Base-by-base conservation (phyloP, 2,888 invertebrate species). In the Dinocampus coccinellae region DNA sequence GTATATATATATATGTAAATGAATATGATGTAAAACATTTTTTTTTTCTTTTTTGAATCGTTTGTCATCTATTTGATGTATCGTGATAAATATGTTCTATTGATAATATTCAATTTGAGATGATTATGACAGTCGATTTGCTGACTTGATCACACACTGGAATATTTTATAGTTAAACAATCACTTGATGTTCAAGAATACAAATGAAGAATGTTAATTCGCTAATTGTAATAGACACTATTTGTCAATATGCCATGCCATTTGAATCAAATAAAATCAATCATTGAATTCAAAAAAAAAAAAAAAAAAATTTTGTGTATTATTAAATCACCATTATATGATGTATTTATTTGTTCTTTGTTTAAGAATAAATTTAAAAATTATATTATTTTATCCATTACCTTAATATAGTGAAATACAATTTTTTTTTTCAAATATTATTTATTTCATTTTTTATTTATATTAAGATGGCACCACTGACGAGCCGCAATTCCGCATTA, bases 231-330 rank as follows among this genome's bases (percentile, higher is more conserved):
- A 62, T 42, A 24, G 42, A 64, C 42, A 58, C 61, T 33, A 36
- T 20, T 34, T 70, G 52, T 70, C 65, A 36, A 52, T 60, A 65
- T 64, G 64, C 58, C 64, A 64, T 60, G 70, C 64, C 70, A 70
- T 70, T 64, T 64, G 11, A 64, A 58, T 80, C 72, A 73, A 77
- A 73, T 75, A 75, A 78, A 73, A 74, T 79, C 76, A 80, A n/a
- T 76, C 73, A 78, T 76, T n/a, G 79, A 72, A 72, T 75, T 73
- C 77, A 75, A 79, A 77, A 64, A n/a, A n/a, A n/a, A n/a, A n/a
- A n/a, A n/a, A n/a, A n/a, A n/a, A n/a, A n/a, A n/a, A 34, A 10
- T 65, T n/a, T 13, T 11, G n/a, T n/a, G 11, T 39, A n/a, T 39
- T 3, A 3, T 39, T n/a, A 11, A 39, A 39, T 13, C n/a, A 13